A percentile compares a stretch with the other conserved stretches of the same genome.
Conservation (phyloP, 2,113 vertebrate genomes). For the Corydoras sp. region DNA sequence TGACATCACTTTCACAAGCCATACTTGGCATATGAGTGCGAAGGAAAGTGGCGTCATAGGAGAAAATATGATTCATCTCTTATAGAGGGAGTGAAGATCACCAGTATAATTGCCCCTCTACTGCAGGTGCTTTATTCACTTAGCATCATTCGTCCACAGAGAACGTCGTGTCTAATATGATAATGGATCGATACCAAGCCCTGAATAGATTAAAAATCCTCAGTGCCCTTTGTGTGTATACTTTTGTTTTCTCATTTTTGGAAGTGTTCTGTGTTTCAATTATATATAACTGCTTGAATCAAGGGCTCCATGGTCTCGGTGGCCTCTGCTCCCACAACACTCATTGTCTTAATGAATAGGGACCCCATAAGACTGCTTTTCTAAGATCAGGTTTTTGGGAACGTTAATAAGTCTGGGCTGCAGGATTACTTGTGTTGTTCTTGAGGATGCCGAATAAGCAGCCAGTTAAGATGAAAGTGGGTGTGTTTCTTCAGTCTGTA, state of each 20-base stretch:
- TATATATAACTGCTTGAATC: background rate
- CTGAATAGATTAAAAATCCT: too few relatives aligned
- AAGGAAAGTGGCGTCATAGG: slow-evolving; percentile 26
- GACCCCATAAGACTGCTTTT: background rate
- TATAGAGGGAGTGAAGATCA: background rate
- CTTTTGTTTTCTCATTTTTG: background rate
- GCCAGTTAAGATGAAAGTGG: background rate
- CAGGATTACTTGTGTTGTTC: background rate
- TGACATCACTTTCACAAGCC: slow-evolving; percentile 11
- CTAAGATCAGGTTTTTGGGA: background rate
- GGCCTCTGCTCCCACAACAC: background rate
- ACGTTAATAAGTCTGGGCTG: background rate
- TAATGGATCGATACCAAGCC: too few relatives aligned
- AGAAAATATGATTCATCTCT: slow-evolving; percentile 9
- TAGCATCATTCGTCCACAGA: slow-evolving; percentile 3
- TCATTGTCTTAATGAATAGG: slow-evolving; percentile 1
- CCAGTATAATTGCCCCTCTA: slow-evolving; percentile 29
- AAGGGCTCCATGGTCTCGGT: background rate
- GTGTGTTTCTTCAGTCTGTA: background rate
- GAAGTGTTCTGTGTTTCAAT: slow-evolving; percentile 8
- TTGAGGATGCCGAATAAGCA: background rate
- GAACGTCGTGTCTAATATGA: background rate
- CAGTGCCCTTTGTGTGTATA: too few relatives aligned
- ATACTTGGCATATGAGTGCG: slow-evolving; percentile 23
- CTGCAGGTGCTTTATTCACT: slow-evolving; percentile 27